Percentiles rank a stretch among this genome's conserved stretches.
These are phyloP conservation scores for Nothocercus julius DNA, from an alignment of 2,113 vertebrate species.

Conservation along the genomic window DNA sequence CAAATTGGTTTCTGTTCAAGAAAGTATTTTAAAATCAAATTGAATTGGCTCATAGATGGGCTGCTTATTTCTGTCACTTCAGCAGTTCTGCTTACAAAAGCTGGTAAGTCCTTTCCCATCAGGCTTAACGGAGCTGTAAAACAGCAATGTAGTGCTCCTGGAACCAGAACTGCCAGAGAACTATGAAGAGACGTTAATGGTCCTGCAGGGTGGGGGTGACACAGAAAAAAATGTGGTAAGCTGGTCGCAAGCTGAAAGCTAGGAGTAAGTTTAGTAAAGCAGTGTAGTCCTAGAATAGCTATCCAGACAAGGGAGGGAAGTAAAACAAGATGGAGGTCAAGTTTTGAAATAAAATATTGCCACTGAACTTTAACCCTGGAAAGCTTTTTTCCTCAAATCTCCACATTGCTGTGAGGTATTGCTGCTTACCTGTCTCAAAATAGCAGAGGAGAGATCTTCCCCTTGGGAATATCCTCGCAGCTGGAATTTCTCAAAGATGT, in stretches of 20 bases:
- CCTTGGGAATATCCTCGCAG: neutral
- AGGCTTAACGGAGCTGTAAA: neutral
- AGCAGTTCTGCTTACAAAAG: neutral
- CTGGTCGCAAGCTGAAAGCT: neutral
- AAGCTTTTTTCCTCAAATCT: neutral
- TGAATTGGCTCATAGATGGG: neutral
- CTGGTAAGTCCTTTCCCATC: too few species aligned
- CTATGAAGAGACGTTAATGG: neutral
- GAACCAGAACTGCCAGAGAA: neutral
- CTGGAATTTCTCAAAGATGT: neutral
- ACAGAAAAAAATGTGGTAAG: neutral
- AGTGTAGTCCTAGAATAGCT: neutral
- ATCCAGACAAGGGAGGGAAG: neutral
- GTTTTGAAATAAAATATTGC: neutral
- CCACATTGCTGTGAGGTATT: neutral
- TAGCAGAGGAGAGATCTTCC: neutral
- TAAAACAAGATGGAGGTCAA: neutral
- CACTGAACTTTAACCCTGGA: neutral
- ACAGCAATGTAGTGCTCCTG: neutral
- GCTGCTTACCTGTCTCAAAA: neutral
- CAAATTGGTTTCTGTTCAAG: neutral
- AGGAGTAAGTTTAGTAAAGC: neutral
- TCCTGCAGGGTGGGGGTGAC: neutral
- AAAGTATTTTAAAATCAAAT: neutral
- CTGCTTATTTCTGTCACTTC: neutral